These are phyloP conservation scores for Apeltes quadracus DNA, from an alignment of 2,113 vertebrate species.

Conservation along the genomic window DNA sequence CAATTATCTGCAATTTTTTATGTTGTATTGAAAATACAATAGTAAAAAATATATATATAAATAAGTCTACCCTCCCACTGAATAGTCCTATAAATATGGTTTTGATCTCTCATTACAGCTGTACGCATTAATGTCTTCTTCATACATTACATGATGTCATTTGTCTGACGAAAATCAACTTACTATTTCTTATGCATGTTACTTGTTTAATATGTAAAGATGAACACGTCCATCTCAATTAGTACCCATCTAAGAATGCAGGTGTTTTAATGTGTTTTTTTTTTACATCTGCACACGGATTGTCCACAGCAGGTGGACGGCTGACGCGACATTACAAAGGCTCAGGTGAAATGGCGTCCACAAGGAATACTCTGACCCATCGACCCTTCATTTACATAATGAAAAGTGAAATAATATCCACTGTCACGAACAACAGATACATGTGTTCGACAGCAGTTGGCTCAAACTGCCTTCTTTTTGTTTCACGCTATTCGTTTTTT, in stretches of 20 bases:
- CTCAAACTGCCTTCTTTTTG: no score
- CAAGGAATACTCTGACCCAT: background rate
- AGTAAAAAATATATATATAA: background rate
- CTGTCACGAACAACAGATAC: background rate
- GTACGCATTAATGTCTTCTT: background rate
- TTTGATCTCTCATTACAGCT: background rate
- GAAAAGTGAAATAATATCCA: background rate
- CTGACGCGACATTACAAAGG: background rate
- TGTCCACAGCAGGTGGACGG: background rate
- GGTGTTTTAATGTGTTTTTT: background rate
- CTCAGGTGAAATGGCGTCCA: conserved; percentile 57
- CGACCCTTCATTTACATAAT: fast-evolving
- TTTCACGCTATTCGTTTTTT: background rate
- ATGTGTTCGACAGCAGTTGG: background rate
- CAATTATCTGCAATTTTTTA: background rate
- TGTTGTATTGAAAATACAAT: no score
- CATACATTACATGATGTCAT: no score
- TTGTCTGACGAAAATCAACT: no score
- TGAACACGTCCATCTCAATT: background rate
- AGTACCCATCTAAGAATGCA: background rate
- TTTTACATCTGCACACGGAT: no score
- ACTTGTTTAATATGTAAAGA: background rate
- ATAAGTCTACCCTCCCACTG: background rate
- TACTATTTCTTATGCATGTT: background rate
- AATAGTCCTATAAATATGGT: background rate